Evolutionary conservation across 1,140 invertebrate genomes (phyloP).

Genomic region (Drosophila gunungcola): DNA sequence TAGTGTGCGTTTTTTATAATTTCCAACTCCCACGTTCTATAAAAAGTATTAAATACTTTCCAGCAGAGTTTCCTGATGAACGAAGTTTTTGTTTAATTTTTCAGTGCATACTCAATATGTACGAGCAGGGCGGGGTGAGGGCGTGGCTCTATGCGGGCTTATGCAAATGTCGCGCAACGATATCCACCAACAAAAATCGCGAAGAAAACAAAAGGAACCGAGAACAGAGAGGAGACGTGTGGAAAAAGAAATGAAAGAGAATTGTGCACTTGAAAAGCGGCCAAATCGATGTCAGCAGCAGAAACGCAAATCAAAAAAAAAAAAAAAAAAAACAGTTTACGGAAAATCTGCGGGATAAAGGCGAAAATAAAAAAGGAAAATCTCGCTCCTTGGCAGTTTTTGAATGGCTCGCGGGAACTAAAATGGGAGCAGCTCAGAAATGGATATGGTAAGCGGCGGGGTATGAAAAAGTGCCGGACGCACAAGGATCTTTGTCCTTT

Average conservation of each 20-base stretch:
- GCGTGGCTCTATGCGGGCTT: slow-evolving; percentile 46
- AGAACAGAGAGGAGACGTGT: background rate
- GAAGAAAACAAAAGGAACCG: slow-evolving; percentile 41
- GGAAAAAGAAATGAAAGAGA: slow-evolving; percentile 26
- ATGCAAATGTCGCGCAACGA: slow-evolving; percentile 53
- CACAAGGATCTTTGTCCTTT: slow-evolving; percentile 25
- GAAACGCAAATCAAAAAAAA: slow-evolving; percentile 14
- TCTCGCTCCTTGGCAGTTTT: slow-evolving; percentile 23
- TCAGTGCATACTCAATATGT: slow-evolving; percentile 10
- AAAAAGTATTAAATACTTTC: background rate
- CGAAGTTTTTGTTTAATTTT: background rate
- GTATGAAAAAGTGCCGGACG: slow-evolving; percentile 30
- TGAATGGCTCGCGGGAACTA: slow-evolving; percentile 22
- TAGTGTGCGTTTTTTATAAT: too few species aligned
- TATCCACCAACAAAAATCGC: slow-evolving; percentile 31
- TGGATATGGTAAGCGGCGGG: slow-evolving; percentile 14
- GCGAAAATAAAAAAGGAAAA: slow-evolving; percentile 27
- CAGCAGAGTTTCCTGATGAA: too few species aligned
- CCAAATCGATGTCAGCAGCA: slow-evolving; percentile 56
- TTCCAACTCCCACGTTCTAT: background rate
- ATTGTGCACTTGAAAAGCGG: slow-evolving; percentile 59
- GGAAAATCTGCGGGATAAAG: slow-evolving; percentile 46
- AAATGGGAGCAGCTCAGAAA: slow-evolving; percentile 14
- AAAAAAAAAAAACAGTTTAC: too few species aligned
- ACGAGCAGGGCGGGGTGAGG: background rate